Evolutionary conservation across 2,113 vertebrate species (phyloP), one percentile per base, ranked within the genome.

Genomic region (Lasiurus borealis): DNA sequence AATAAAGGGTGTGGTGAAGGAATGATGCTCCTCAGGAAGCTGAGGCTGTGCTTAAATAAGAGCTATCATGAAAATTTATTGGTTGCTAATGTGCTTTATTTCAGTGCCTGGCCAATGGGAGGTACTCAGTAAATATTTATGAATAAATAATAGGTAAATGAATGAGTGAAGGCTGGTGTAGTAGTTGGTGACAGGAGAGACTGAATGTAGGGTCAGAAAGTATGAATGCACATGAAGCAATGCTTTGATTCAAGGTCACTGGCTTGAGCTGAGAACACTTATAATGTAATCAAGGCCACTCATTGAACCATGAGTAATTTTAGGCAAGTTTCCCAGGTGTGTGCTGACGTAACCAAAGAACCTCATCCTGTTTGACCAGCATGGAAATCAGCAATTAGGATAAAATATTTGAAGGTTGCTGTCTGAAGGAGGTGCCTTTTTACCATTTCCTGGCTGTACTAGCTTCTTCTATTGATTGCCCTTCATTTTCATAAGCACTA

Each of bases 321-420:
- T 81, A 90, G 96, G 96, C 95, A 97, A 83, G 77, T 84, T 97
- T 97, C 95, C 96, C 73, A 13, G 73, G 76, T 81, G 12, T 87
- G n/a, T 85, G 69, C 88, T 97, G 90, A 97, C 0, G 64, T 90
- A 94, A 95, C 68, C 73, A 83, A 8, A 95, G 85, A 93, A 90
- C 34, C 93, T 96, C 92, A 96, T 96, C 75, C 82, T 94, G 84
- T 62, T 96, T 91, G 95, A 90, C 81, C 27, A 29, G 95, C 90
- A 97, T 93, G 90, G 62, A 92, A 97, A 88, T 94, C 57, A 68
- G 90, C 50, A 73, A 85, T 80, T 80, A 92, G n/a, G 10, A 76
- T 81, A 46, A 95, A 91, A 72, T 59, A 72, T 77, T 76, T 90
- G 76, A 94, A 97, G 82, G 87, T 78, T 94, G 91, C 36, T 85